Evolutionary conservation across 2,888 invertebrate species (phyloP), one percentile per base, ranked within the genome.

Genomic region (Mechanitis messenoides): DNA sequence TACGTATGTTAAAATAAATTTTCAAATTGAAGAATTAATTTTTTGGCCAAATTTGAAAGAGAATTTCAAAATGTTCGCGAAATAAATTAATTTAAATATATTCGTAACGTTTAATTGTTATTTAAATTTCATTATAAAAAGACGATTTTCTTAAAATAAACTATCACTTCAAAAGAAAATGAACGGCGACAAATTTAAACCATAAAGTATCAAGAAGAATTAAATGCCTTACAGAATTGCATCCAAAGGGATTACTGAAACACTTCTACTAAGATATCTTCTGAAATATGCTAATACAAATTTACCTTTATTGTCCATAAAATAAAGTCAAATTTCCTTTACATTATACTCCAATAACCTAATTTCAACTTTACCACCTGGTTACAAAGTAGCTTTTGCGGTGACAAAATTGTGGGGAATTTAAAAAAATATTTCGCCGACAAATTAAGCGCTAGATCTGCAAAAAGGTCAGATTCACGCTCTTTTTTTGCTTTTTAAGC

Each of bases 401-500:
- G 6, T 31, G 31, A 50, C 50, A 64, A 54, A 47, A 55, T 50
- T 50, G 60, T 58, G 60, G 57, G 54, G 60, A 57, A 59, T 64
- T 62, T 55, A 66, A 61, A 61, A 46, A 56, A 57, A 55, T 61
- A 61, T 61, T 61, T 35, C 35, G 55, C 55, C 80, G 80, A 79
- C 79, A 82, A 85, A 84, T 85, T 84, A 82, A 83, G 83, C 81
- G 77, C 72, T 78, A 78, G 79, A 78, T 75, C 71, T 71, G 67
- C 63, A 73, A 78, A 54, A 58, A 63, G 60, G 63, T 55, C 61
- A 64, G 66, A 63, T 54, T 28, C n/a, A 20, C 31, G 33, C 53
- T 53, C 53, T 35, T 57, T 59, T 46, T 66, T 60, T 35, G 53
- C 59, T 62, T 42, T 57, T 59, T 20, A 53, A 9, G 53, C 59